Conservation (phyloP, 2,888 invertebrate genomes). For the Polia nebulosa region DNA sequence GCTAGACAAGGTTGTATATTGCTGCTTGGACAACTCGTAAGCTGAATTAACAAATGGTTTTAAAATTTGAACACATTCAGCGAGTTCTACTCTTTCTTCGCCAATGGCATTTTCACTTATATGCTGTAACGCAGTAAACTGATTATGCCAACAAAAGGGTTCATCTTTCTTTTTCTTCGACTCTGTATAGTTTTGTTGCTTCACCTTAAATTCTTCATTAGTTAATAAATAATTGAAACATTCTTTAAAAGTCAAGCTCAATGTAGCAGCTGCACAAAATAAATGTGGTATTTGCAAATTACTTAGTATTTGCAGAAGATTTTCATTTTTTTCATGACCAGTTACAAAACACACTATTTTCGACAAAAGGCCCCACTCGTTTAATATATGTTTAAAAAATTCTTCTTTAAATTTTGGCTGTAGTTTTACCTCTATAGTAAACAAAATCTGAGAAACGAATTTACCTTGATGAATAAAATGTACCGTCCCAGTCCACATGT, state of each 20-base stretch:
- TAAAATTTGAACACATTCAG: slow-evolving; percentile 10
- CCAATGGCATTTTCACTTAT: neutral
- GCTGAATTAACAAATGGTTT: neutral
- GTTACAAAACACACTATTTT: slow-evolving; percentile 24
- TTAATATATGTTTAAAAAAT: neutral
- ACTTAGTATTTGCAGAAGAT: neutral
- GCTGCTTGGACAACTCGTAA: neutral
- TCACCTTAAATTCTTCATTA: neutral
- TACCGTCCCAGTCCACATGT: slow-evolving; percentile 10
- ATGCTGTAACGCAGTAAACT: neutral
- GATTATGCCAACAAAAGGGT: slow-evolving; percentile 12
- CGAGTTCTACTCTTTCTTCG: neutral
- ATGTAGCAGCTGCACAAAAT: slow-evolving; percentile 9
- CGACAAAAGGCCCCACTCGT: neutral
- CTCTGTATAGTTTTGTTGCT: rapidly evolving
- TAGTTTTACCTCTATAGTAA: neutral
- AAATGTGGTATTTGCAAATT: slow-evolving; percentile 7
- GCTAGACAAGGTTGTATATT: slow-evolving; percentile 1
- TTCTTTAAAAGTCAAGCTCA: neutral
- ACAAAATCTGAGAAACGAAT: slow-evolving; percentile 24
- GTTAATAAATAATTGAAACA: neutral
- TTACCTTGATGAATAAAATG: slow-evolving; percentile 25
- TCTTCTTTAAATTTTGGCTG: neutral
- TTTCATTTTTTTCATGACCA: neutral
- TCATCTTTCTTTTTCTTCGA: slow-evolving; percentile 10